phyloP scores from a whole-genome alignment of 2,113 vertebrate species.

The Neogobius melanostomus region DNA sequence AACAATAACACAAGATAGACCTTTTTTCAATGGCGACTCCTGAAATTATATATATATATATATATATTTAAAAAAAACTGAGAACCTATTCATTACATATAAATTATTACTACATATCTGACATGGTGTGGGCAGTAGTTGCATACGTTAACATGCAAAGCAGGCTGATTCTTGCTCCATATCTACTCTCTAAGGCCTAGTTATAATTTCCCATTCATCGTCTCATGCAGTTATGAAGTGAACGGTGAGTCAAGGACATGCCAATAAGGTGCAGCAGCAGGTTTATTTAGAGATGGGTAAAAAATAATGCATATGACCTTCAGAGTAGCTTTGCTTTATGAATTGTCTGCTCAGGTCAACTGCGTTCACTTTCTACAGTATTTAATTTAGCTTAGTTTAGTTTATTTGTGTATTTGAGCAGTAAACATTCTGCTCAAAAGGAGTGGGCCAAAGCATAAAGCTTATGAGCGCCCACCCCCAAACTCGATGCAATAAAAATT shows the following conservation, averaged over 20 bases:
- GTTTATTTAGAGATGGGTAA: conserved; percentile 8
- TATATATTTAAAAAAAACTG: not conserved
- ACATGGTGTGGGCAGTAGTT: not conserved
- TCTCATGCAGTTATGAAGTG: conserved; percentile 37
- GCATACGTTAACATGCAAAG: not conserved
- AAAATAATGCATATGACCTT: no score
- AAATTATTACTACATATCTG: not conserved
- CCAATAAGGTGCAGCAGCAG: conserved; percentile 10
- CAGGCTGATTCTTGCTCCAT: not conserved
- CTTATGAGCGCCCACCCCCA: no score
- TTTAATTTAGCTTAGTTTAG: no score
- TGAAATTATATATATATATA: not conserved
- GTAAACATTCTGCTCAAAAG: no score
- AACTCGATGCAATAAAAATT: no score
- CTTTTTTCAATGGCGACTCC: not conserved
- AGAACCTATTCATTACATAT: not conserved
- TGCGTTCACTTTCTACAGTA: no score
- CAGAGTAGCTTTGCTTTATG: no score
- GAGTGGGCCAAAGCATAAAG: no score
- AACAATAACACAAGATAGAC: not conserved
- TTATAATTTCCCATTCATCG: conserved; percentile 32
- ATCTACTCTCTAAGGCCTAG: conserved; percentile 18
- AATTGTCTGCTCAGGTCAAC: no score
- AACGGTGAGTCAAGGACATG: conserved; percentile 44
- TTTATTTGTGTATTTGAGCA: no score